A percentile compares a stretch with the other conserved stretches of the same genome.
Conservation (phyloP, 2,797 vertebrate species). For the Lateolabrax maculatus region DNA sequence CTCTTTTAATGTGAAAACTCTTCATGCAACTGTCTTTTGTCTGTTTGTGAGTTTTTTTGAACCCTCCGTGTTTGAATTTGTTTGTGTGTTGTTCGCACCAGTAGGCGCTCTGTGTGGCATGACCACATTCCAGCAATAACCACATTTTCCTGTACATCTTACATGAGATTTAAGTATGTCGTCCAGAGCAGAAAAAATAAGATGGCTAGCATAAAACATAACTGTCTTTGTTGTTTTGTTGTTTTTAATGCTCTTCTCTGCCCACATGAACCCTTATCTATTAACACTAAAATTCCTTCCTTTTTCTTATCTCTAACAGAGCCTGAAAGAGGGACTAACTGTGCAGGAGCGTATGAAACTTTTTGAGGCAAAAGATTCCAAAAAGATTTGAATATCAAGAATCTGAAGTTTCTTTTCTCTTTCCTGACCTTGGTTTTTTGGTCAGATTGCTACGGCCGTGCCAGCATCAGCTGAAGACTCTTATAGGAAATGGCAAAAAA, state of each 20-base stretch:
- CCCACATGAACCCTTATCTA: not conserved
- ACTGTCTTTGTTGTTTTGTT: not conserved
- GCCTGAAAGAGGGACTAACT: conserved; percentile 98
- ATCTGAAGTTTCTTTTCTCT: conserved; percentile 31
- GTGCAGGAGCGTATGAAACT: conserved; percentile 99
- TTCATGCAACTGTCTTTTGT: conserved; percentile 13
- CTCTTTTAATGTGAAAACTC: not conserved
- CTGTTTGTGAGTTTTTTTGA: conserved; percentile 7
- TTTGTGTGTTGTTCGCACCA: not conserved
- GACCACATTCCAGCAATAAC: conserved; percentile 24
- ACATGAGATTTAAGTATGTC: not conserved
- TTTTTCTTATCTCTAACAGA: conserved; percentile 82
- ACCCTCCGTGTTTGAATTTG: not conserved
- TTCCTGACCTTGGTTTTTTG: conserved; percentile 26
- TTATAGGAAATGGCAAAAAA: conserved; percentile 20
- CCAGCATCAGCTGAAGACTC: conserved; percentile 45
- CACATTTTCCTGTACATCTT: conserved; percentile 10
- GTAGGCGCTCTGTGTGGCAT: conserved; percentile 32
- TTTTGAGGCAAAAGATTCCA: conserved; percentile 97
- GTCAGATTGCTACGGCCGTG: conserved; percentile 27
- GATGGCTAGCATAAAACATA: not conserved
- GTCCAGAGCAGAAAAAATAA: not conserved
- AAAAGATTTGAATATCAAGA: conserved; percentile 87
- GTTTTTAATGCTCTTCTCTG: not conserved
- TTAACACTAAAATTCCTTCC: not conserved